Percentiles rank a stretch among this genome's conserved stretches.
Conservation (phyloP, 2,888 invertebrate species). For the Drosophila testacea region DNA sequence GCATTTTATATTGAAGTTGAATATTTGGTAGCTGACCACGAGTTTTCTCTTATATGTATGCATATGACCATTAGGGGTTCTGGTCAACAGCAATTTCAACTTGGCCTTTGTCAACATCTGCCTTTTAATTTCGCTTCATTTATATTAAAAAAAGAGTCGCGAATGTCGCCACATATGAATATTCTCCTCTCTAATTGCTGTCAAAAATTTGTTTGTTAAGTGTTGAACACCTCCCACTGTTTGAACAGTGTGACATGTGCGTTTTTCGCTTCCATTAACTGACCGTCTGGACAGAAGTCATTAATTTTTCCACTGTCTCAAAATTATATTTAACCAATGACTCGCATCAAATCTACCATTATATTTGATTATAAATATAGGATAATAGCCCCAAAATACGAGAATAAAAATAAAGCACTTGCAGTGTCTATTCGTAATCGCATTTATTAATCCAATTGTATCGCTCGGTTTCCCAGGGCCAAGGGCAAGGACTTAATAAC, state of each 20-base stretch:
- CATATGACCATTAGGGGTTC: conserved; percentile 44
- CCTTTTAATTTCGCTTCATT: conserved; percentile 77
- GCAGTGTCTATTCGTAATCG: conserved; percentile 58
- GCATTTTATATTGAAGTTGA: conserved; percentile 44
- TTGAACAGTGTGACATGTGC: conserved; percentile 37
- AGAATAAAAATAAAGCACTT: conserved; percentile 65
- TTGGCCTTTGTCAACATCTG: conserved; percentile 72
- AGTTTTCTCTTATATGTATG: conserved; percentile 22
- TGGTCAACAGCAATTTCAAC: conserved; percentile 34
- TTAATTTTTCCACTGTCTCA: conserved; percentile 24
- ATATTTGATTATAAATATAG: conserved; percentile 43
- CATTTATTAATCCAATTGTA: conserved; percentile 81
- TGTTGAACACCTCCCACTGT: conserved; percentile 51
- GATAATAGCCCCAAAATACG: conserved; percentile 32
- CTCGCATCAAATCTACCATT: conserved; percentile 63
- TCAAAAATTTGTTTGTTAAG: conserved; percentile 69
- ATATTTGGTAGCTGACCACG: conserved; percentile 39
- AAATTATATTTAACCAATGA: conserved; percentile 41
- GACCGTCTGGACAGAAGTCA: conserved; percentile 27
- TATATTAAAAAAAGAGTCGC: conserved; percentile 59
- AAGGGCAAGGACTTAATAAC: conserved; percentile 67
- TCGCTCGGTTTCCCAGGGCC: conserved; percentile 30
- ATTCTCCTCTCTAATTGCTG: conserved; percentile 68
- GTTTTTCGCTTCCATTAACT: conserved; percentile 11
- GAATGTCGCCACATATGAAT: conserved; percentile 17